These are phyloP conservation scores for Elaphurus davidianus DNA, from an alignment of 2,113 vertebrate genomes.

Conservation along the genomic window DNA sequence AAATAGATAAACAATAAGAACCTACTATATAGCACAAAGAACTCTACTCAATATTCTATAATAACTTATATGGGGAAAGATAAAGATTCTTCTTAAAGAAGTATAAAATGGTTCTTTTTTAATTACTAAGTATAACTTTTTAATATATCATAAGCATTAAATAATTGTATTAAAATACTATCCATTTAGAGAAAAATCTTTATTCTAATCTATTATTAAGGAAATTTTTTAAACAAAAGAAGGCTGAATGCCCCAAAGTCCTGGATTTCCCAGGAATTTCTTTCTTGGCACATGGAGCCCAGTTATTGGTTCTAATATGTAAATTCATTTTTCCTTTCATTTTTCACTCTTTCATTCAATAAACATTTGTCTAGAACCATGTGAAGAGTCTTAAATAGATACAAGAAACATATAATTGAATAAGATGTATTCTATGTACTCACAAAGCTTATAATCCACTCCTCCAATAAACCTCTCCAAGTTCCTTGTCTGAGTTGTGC, in stretches of 20 bases:
- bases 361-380: neutral
- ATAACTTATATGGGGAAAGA: neutral
- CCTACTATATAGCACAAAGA: neutral
- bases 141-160: neutral
- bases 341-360: neutral
- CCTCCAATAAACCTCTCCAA: neutral
- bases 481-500: neutral
- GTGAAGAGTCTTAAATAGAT: neutral
- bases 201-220: neutral
- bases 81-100: neutral
- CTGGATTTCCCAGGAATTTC: neutral
- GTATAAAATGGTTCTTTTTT: neutral
- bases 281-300: neutral
- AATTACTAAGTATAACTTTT: neutral
- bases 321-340: neutral
- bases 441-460: neutral
- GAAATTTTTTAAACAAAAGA: neutral
- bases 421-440: neutral
- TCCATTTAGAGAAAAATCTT: neutral
- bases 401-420: neutral
- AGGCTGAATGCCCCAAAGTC: neutral
- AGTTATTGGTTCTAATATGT: neutral
- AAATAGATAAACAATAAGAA: neutral
- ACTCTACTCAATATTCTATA: neutral
- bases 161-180: neutral